Evolutionary conservation across 2,888 invertebrate species (phyloP).

Genomic region (Trachelus troglodyta): DNA sequence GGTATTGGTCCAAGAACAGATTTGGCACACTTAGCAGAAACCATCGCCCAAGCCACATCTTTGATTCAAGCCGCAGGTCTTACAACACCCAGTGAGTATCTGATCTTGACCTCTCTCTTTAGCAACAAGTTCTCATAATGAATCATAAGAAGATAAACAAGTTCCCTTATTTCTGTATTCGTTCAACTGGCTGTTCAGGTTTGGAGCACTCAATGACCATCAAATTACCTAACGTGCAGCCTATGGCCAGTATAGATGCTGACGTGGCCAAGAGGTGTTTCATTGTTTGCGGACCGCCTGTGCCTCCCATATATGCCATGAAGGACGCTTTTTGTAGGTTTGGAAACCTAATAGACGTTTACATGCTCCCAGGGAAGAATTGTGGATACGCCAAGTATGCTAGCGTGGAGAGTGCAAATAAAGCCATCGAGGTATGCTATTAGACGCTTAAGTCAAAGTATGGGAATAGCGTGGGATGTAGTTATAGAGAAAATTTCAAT

Average conservation of each 20-base stretch:
- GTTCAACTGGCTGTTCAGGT: constrained; percentile 36
- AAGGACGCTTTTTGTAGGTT: constrained; percentile 92
- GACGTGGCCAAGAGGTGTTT: constrained; percentile 73
- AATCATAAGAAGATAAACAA: neutral
- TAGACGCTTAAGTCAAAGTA: neutral
- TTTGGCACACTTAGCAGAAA: constrained; percentile 77
- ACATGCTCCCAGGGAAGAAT: constrained; percentile 88
- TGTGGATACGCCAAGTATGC: constrained; percentile 94
- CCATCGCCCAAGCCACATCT: constrained; percentile 82
- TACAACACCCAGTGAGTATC: constrained; percentile 58
- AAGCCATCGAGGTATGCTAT: constrained; percentile 75
- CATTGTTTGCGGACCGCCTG: constrained; percentile 63
- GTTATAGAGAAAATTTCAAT: neutral
- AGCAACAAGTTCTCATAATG: neutral
- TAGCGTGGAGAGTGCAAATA: constrained; percentile 77
- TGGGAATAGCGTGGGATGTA: neutral
- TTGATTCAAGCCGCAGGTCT: constrained; percentile 76
- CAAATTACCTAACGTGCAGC: constrained; percentile 78
- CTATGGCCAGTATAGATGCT: constrained; percentile 76
- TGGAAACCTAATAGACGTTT: constrained; percentile 90
- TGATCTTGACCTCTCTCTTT: neutral
- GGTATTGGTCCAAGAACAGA: constrained; percentile 67
- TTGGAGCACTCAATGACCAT: constrained; percentile 67
- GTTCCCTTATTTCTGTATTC: constrained; percentile 6
- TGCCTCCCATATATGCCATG: constrained; percentile 82